Conservation (phyloP, 2,888 invertebrate genomes). For the Holacanthella duospinosa region DNA sequence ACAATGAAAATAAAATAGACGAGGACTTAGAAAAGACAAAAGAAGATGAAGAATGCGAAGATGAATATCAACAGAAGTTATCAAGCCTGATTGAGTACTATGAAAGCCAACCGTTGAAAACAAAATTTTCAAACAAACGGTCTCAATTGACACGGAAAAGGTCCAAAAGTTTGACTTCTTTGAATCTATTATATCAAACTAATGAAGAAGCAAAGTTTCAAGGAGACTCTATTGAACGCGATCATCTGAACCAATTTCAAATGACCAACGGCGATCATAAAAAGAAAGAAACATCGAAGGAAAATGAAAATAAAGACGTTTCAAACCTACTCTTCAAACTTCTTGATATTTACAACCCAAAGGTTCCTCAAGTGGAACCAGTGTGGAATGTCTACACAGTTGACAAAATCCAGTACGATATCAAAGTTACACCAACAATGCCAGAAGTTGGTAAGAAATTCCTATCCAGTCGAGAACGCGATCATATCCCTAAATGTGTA, state of each 20-base stretch:
- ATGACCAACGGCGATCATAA: background rate
- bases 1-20: too few relatives aligned
- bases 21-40: too few relatives aligned
- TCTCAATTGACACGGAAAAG: background rate
- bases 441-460: slow-evolving; percentile 18
- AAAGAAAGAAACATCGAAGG: background rate
- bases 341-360: background rate
- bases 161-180: background rate
- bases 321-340: background rate
- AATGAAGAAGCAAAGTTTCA: background rate
- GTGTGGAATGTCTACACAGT: background rate
- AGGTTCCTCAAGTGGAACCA: background rate
- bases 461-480: background rate
- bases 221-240: background rate
- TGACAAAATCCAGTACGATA: background rate
- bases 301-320: background rate
- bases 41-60: too few relatives aligned
- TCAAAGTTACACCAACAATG: too few relatives aligned
- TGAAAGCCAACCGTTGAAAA: too few relatives aligned
- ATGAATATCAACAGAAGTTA: too few relatives aligned
- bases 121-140: too few relatives aligned
- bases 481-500: too few relatives aligned
- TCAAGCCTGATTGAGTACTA: too few relatives aligned
- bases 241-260: background rate
- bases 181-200: background rate